Conservation (phyloP, 2,113 vertebrate genomes). For the Anguilla japonica region DNA sequence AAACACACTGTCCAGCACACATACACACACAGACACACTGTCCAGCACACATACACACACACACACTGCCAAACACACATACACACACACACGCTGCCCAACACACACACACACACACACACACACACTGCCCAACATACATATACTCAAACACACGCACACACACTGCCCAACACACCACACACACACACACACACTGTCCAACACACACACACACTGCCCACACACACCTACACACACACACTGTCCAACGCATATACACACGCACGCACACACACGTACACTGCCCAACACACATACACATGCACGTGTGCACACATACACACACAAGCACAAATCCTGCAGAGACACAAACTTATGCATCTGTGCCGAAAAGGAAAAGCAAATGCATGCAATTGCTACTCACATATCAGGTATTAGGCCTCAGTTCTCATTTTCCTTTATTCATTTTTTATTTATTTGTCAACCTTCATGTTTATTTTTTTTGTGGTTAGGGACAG, state of each 20-base stretch:
- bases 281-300: not conserved
- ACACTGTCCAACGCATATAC: not conserved
- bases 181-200: no score
- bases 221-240: no score
- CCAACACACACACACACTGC: no score
- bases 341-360: not conserved
- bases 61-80: no score
- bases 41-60: not conserved
- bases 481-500: not conserved
- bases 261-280: not conserved
- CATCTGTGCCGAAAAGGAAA: not conserved
- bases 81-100: no score
- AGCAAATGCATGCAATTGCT: no score
- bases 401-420: not conserved
- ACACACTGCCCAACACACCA: not conserved
- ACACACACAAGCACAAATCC: not conserved
- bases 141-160: constrained; percentile 22
- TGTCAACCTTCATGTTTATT: not conserved
- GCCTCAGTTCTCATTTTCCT: not conserved
- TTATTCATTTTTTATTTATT: not conserved
- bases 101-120: no score
- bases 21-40: constrained; percentile 26
- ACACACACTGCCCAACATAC: no score
- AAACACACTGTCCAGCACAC: constrained; percentile 38
- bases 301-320: not conserved